Conservation (phyloP, 2,888 invertebrate species). For the Melitaea athalia region DNA sequence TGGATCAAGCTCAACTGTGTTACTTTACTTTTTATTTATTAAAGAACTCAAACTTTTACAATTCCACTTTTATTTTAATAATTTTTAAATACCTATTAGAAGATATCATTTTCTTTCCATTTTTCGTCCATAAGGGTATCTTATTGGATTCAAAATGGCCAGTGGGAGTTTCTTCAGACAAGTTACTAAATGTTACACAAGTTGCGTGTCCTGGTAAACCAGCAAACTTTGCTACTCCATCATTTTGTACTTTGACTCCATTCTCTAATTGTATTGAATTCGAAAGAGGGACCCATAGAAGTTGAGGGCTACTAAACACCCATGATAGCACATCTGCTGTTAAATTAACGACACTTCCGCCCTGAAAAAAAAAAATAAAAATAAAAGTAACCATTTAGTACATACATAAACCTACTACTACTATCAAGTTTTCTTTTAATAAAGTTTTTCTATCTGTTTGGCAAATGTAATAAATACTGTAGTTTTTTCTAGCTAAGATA, state of each 20-base stretch:
- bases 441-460: too few relatives aligned
- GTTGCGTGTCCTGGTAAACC: constrained; percentile 80
- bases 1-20: too few relatives aligned
- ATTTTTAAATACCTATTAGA: constrained; percentile 74
- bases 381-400: too few relatives aligned
- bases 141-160: constrained; percentile 88
- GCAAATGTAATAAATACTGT: too few relatives aligned
- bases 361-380: constrained; percentile 74
- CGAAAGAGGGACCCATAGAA: constrained; percentile 88
- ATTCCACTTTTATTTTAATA: background rate
- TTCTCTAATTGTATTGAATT: constrained; percentile 85
- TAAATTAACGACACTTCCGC: constrained; percentile 91
- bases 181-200: constrained; percentile 86
- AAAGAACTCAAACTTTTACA: too few relatives aligned
- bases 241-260: constrained; percentile 84
- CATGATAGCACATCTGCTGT: constrained; percentile 88
- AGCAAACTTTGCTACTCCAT: constrained; percentile 87
- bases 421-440: too few relatives aligned
- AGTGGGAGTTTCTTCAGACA: constrained; percentile 83
- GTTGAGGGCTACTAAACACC: constrained; percentile 82
- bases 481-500: too few relatives aligned
- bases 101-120: constrained; percentile 87
- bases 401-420: too few relatives aligned
- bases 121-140: constrained; percentile 89
- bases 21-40: too few relatives aligned